Conservation (phyloP, 1,140 invertebrate species). For the Tyrophagus putrescentiae region DNA sequence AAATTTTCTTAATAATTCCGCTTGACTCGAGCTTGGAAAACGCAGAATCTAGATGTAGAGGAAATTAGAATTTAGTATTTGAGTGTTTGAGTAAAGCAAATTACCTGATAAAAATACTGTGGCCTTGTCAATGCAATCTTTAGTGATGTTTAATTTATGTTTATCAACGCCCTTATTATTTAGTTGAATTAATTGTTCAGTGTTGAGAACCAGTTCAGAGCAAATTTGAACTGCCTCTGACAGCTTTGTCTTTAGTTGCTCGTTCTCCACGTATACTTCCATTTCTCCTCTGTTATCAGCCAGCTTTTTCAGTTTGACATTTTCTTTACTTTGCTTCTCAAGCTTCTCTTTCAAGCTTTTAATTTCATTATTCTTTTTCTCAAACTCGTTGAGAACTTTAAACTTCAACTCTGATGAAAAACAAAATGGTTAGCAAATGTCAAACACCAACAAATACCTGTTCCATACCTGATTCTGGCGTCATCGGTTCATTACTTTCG, state of each 20-base stretch:
- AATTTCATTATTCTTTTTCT: slow-evolving; percentile 5
- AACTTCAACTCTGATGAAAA: slow-evolving; percentile 1
- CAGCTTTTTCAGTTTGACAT: not conserved
- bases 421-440: not conserved
- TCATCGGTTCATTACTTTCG: slow-evolving; percentile 5
- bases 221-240: not conserved
- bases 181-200: not conserved
- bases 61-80: too few species aligned
- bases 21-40: too few species aligned
- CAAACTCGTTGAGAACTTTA: slow-evolving; percentile 11
- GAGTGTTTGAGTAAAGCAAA: too few species aligned
- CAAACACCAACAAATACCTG: not conserved
- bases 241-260: not conserved
- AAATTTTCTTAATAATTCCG: too few species aligned
- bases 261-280: not conserved
- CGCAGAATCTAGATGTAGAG: too few species aligned
- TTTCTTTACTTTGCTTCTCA: not conserved
- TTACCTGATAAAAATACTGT: too few species aligned
- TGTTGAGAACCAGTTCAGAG: not conserved
- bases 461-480: not conserved
- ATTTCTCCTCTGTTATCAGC: not conserved
- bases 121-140: too few species aligned
- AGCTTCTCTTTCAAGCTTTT: not conserved
- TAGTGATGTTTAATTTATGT: too few species aligned
- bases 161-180: too few species aligned